These are phyloP conservation scores for Tupaia tana DNA, from an alignment of 2,113 vertebrate genomes.

Conservation along the genomic window DNA sequence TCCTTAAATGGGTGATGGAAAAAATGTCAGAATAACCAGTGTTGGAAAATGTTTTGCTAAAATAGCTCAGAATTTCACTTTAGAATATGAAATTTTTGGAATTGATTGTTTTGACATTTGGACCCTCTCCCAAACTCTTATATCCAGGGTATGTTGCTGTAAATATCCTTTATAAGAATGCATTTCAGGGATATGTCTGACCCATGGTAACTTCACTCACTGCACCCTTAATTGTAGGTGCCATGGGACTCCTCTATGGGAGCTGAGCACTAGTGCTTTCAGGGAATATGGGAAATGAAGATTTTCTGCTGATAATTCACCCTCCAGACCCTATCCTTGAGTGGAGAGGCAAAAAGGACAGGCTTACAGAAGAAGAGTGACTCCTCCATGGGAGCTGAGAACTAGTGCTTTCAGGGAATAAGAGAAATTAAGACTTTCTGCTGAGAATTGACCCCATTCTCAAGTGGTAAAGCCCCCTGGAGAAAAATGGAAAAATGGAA, in stretches of 20 bases:
- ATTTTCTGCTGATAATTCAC: too few relatives aligned
- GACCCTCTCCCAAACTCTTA: background rate
- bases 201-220: background rate
- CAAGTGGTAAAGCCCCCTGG: too few relatives aligned
- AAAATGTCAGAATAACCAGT: background rate
- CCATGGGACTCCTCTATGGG: background rate
- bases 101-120: constrained; percentile 18
- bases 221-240: background rate
- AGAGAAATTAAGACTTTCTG: too few relatives aligned
- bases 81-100: background rate
- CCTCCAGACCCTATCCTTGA: too few relatives aligned
- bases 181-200: background rate
- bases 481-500: too few relatives aligned
- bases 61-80: background rate
- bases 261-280: too few relatives aligned
- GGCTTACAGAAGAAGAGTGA: too few relatives aligned
- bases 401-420: too few relatives aligned
- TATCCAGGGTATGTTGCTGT: background rate
- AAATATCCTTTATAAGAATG: background rate
- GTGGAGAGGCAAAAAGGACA: too few relatives aligned
- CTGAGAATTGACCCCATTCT: too few relatives aligned
- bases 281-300: too few relatives aligned
- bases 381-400: too few relatives aligned
- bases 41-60: background rate
- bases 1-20: background rate